phyloP scores from a whole-genome alignment of 2,888 invertebrate genomes.

The Trilocha varians region DNA sequence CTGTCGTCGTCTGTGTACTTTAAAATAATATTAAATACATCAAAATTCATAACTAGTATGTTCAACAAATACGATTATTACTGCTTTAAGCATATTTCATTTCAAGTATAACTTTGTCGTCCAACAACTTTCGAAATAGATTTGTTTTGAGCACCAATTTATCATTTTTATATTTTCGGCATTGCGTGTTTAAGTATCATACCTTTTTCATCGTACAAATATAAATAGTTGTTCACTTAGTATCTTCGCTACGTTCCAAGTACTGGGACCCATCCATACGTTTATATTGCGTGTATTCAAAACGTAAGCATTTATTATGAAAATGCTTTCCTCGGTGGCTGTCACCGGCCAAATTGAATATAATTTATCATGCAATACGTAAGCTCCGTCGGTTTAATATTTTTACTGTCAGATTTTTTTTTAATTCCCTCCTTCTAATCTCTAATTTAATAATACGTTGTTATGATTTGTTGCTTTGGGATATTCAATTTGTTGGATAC shows the following conservation, averaged over 20 bases:
- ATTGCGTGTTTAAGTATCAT: too few relatives aligned
- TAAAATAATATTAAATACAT: too few relatives aligned
- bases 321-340: constrained; percentile 61
- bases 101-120: too few relatives aligned
- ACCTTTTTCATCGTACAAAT: background rate
- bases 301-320: constrained; percentile 64
- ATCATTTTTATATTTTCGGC: too few relatives aligned
- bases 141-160: too few relatives aligned
- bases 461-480: background rate
- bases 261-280: constrained; percentile 10
- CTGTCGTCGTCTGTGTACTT: too few relatives aligned
- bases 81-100: too few relatives aligned
- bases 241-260: too few relatives aligned
- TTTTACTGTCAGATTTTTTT: background rate
- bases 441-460: background rate
- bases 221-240: background rate
- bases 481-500: background rate
- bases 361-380: constrained; percentile 63
- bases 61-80: too few relatives aligned
- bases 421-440: background rate
- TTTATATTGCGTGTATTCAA: constrained; percentile 58
- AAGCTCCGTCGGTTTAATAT: constrained; percentile 29
- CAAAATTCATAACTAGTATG: too few relatives aligned
- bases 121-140: too few relatives aligned
- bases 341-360: constrained; percentile 66